A percentile compares a stretch with the other conserved stretches of the same genome.
These are phyloP conservation scores for Laticauda laticaudata DNA, from an alignment of 2,113 vertebrate genomes.

Conservation along the genomic window DNA sequence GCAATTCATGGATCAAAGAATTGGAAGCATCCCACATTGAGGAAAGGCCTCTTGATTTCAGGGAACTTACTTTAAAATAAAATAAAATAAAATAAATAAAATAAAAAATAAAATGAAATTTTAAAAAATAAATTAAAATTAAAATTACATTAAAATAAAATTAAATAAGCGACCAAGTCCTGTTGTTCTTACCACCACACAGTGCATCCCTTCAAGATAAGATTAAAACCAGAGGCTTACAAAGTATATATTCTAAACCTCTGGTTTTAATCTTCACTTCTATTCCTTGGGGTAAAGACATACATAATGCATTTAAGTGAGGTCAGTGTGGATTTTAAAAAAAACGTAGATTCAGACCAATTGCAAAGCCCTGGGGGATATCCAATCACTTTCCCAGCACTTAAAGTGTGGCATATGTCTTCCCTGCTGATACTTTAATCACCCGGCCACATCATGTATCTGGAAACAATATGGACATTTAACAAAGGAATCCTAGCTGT, in stretches of 20 bases:
- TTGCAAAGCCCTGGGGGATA: neutral
- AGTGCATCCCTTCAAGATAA: neutral
- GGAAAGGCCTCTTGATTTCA: neutral
- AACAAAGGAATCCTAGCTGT: neutral
- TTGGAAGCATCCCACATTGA: neutral
- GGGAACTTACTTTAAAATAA: neutral
- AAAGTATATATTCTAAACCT: neutral
- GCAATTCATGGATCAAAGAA: neutral
- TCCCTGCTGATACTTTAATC: neutral
- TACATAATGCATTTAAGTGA: neutral
- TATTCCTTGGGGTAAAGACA: constrained; percentile 1
- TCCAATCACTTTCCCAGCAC: neutral
- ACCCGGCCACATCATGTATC: no score
- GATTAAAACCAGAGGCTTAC: neutral
- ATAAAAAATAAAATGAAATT: neutral
- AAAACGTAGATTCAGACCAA: neutral
- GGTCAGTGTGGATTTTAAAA: neutral
- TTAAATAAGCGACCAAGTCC: neutral
- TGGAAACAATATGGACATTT: neutral
- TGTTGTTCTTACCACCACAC: neutral
- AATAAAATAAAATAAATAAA: neutral
- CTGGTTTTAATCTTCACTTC: neutral
- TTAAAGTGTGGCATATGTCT: neutral
- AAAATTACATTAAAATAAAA: neutral
- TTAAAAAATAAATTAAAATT: no score